Base-by-base conservation (phyloP, 64 coral and sea anemone genomes). In the Porites lutea region DNA sequence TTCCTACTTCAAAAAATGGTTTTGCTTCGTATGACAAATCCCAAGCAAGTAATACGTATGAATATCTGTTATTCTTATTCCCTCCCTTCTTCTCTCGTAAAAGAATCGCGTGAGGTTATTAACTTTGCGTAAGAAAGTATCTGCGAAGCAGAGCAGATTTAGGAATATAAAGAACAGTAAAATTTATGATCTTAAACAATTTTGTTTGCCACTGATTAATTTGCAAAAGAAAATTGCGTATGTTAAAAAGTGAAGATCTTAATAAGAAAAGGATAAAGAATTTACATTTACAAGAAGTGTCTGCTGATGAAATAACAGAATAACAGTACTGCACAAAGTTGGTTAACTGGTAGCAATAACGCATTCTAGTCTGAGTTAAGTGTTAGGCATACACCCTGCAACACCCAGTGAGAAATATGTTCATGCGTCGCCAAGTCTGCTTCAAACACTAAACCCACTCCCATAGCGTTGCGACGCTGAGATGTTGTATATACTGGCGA, bases 381-480 rank as follows among this genome's bases (percentile, higher is more conserved):
- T 13, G 97, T 98, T 11, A 98, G 92, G 63, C 97, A 98, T 60
- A 98, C 97, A 48, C 97, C 97, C 71, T 98, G 97, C 15, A 98
- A 62, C 13, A 98, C 97, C 97, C 97, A 98, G 77, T 98, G 97
- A 44, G 97, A 98, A 1, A 90, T 92, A 20, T 98, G 97, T 85
- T 98, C 97, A 8, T 79, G 64, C 13, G 97, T 90, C 10, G 97
- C 91, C 4, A 98, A 75, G 81, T 98, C 97, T 7, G 97, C 97
- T 77, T 98, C 94, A 78, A 96, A 99, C 6, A 96, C 94, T 7
- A 99, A 73, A 22, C 97, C 97, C 27, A 99, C 97, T 23, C 97
- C 97, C 97, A 99, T 99, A 11, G 97, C 97, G 60, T 99, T 99
- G 67, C 97, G 94, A 18, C 97, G 94, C 65, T 99, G 97, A 14